These are phyloP conservation scores for Agriopis leucophaearia DNA, from an alignment of 2,888 invertebrate species.

Conservation along the genomic window DNA sequence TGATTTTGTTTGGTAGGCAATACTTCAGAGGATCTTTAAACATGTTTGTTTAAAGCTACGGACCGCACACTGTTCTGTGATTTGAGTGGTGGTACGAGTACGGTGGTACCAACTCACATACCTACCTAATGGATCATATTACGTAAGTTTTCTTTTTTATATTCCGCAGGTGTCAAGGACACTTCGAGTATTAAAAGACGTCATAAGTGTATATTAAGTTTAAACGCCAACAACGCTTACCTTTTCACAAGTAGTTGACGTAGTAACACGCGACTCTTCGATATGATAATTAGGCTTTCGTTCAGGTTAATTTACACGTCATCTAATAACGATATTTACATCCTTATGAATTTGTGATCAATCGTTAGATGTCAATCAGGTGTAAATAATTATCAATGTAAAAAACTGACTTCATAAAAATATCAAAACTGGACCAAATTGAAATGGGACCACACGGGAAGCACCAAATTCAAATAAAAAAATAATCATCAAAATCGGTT, in stretches of 20 bases:
- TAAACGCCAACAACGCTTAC: slow-evolving; percentile 14
- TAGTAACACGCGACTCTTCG: slow-evolving; percentile 5
- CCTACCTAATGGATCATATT: not conserved
- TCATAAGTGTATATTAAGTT: slow-evolving; percentile 22
- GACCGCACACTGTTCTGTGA: too few relatives aligned
- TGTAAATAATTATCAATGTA: too few relatives aligned
- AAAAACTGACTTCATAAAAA: too few relatives aligned
- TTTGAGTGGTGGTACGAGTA: too few relatives aligned
- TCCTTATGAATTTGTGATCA: not conserved
- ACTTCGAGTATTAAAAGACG: slow-evolving; percentile 16
- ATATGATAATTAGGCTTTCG: slow-evolving; percentile 2
- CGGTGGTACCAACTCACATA: not conserved
- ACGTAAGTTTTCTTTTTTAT: slow-evolving; percentile 18
- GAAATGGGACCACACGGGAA: too few relatives aligned
- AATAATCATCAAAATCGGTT: too few relatives aligned
- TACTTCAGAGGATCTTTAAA: too few relatives aligned
- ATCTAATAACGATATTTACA: not conserved
- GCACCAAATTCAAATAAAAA: too few relatives aligned
- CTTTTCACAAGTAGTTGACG: slow-evolving; percentile 28
- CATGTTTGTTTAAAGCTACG: too few relatives aligned
- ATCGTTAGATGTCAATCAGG: not conserved
- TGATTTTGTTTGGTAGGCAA: too few relatives aligned
- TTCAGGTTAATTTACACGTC: not conserved
- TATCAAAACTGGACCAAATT: too few relatives aligned
- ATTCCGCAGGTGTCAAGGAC: slow-evolving; percentile 31